Percentiles rank a stretch among this genome's conserved stretches.
Conservation (phyloP, 2,113 vertebrate species). For the Patagioenas fasciata region DNA sequence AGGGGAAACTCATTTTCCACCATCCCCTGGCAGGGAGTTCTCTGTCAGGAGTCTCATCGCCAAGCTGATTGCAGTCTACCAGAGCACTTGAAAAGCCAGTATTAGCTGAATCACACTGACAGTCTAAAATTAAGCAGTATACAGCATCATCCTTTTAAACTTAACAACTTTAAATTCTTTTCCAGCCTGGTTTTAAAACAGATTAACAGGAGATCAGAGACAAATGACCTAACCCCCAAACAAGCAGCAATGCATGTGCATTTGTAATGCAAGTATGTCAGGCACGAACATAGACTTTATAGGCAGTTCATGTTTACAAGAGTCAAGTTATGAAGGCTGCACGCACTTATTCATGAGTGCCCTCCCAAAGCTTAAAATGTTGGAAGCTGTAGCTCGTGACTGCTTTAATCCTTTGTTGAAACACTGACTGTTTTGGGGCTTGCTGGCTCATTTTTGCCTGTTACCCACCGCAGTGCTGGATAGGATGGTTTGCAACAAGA, state of each 20-base stretch:
- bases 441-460: neutral
- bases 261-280: slow-evolving; percentile 31
- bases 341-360: neutral
- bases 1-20: neutral
- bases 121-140: slow-evolving; percentile 33
- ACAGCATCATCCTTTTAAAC: neutral
- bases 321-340: neutral
- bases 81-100: neutral
- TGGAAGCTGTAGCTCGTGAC: neutral
- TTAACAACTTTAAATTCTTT: slow-evolving; percentile 13
- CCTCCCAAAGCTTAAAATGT: neutral
- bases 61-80: neutral
- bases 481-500: neutral
- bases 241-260: neutral
- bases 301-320: neutral
- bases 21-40: neutral
- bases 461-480: neutral
- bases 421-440: neutral
- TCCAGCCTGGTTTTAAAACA: slow-evolving; percentile 7
- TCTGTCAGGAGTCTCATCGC: neutral
- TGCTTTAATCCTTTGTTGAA: neutral
- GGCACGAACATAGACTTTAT: neutral
- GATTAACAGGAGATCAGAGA: slow-evolving; percentile 39
- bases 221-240: neutral
- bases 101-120: slow-evolving; percentile 29